A percentile compares a stretch with the other conserved stretches of the same genome.
Evolutionary conservation across 53 echinoderm and acorn worm species (phyloP).

Genomic region (Henricia sp.): DNA sequence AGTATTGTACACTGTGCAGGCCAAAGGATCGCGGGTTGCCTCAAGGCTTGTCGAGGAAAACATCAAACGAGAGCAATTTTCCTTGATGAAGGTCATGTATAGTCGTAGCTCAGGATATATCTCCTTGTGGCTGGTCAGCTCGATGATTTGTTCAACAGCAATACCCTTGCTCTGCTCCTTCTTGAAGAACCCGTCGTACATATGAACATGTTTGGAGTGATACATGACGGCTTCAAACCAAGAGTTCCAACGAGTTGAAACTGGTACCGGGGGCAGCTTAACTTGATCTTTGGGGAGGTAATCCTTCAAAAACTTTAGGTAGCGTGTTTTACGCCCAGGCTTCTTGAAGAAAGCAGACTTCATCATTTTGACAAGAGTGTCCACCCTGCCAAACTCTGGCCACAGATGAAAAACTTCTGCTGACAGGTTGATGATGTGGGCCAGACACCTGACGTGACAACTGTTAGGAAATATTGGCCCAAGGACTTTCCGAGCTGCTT

Average conservation of each 20-base stretch:
- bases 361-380: constrained; percentile 58
- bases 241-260: constrained; percentile 74
- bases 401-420: constrained; percentile 66
- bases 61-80: constrained; percentile 15
- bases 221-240: constrained; percentile 70
- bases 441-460: constrained; percentile 67
- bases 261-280: constrained; percentile 72
- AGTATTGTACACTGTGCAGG: constrained; percentile 68
- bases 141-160: constrained; percentile 70
- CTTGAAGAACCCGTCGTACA: constrained; percentile 77
- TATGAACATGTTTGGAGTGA: constrained; percentile 60
- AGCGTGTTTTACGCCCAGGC: constrained; percentile 69
- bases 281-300: constrained; percentile 72
- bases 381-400: constrained; percentile 67
- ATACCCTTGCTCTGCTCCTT: constrained; percentile 61
- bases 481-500: constrained; percentile 68
- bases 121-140: constrained; percentile 62
- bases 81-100: constrained; percentile 65
- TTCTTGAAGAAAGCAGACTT: constrained; percentile 73
- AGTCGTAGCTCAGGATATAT: constrained; percentile 63
- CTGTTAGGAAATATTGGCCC: constrained; percentile 53
- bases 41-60: constrained; percentile 60
- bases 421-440: constrained; percentile 72
- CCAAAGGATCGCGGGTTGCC: constrained; percentile 61
- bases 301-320: constrained; percentile 56